Evolutionary conservation across 92 coral and sea anemone species (phyloP).

Genomic region (Isaurus tuberculatus): DNA sequence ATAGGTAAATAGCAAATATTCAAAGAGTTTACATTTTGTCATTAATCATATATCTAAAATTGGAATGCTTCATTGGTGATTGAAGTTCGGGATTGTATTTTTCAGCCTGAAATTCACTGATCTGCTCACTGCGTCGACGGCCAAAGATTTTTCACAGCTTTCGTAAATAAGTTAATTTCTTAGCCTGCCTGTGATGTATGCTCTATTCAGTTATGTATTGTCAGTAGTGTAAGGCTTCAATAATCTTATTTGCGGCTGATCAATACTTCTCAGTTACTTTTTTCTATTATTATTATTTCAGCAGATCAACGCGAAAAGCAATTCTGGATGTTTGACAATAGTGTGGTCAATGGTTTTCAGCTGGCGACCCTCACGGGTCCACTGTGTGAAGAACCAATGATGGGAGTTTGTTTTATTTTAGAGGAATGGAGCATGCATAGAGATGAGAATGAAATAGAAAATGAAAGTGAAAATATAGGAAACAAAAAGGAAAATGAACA

Average conservation of each 20-base stretch:
- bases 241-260: background rate
- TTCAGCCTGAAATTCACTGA: no score
- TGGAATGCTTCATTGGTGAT: no score
- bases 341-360: constrained; percentile 93
- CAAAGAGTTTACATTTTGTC: background rate
- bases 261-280: background rate
- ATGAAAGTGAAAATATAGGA: background rate
- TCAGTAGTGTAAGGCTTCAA: no score
- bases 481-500: background rate
- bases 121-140: no score
- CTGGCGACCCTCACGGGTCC: constrained; percentile 94
- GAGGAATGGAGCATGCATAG: constrained; percentile 67
- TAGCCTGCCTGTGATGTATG: no score
- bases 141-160: no score
- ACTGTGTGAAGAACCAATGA: constrained; percentile 94
- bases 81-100: no score
- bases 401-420: constrained; percentile 95
- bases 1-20: no score
- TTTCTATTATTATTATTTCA: background rate
- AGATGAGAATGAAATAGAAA: background rate
- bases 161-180: no score
- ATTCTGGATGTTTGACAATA: constrained; percentile 84
- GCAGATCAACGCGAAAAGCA: constrained; percentile 45
- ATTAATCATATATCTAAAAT: no score
- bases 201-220: no score